phyloP scores from a whole-genome alignment of 2,797 vertebrate species.

The Gallinago solitaria region DNA sequence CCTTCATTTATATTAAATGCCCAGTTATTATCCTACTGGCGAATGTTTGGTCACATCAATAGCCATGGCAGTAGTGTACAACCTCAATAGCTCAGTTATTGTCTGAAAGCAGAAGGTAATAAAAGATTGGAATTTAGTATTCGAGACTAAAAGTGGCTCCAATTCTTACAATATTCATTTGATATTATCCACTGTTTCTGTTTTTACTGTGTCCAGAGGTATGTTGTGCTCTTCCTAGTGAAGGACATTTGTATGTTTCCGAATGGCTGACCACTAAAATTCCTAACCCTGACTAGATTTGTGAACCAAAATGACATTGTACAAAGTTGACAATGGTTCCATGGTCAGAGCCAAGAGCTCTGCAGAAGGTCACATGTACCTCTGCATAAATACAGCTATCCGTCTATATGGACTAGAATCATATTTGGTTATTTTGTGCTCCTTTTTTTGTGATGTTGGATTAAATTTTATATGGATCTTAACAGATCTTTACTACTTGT shows the following conservation, averaged over 20 bases:
- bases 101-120: neutral
- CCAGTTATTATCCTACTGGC: neutral
- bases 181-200: neutral
- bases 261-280: neutral
- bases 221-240: neutral
- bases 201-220: neutral
- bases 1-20: neutral
- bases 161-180: neutral
- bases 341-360: neutral
- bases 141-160: neutral
- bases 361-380: neutral
- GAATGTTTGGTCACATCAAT: neutral
- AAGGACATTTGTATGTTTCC: rapidly evolving
- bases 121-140: neutral
- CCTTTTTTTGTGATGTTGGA: neutral
- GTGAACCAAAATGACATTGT: neutral
- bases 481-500: neutral
- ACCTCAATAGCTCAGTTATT: neutral
- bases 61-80: neutral
- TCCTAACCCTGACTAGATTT: neutral
- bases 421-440: neutral
- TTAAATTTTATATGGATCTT: neutral
- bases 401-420: neutral
- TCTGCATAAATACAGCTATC: neutral
- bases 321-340: neutral